Base-by-base conservation (phyloP, 2,797 vertebrate genomes). In the Emydoidea blandingii region DNA sequence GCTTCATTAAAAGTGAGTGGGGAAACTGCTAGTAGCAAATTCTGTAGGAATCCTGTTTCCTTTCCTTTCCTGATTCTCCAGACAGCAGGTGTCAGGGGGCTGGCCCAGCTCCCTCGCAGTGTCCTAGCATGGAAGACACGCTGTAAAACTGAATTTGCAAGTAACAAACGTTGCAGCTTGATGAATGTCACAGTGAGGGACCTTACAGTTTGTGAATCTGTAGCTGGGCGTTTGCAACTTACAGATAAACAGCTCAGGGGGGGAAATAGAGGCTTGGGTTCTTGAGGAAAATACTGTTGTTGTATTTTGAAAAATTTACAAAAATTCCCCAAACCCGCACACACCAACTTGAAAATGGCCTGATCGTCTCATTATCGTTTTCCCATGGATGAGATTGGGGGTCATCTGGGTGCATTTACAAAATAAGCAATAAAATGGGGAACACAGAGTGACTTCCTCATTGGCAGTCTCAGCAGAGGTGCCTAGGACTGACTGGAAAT, bases 151-250 rank as follows among this genome's bases (percentile, higher is more conserved):
- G 50, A 34, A 23, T 12, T 78, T 85, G 91, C 85, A 53, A 59
- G 80, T 68, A 62, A 49, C 79, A 53, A 89, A 78, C n/a, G 34
- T 54, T 21, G 0, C 78, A 27, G 47, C 85, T 52, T 2, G 87
- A 68, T 93, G 92, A 81, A 92, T 90, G 89, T 86, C 89, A 56
- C 86, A 86, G 79, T 68, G 9, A 88, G 94, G 52, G 57, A 80
- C 15, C 79, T 82, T 90, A 90, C 44, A 41, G 81, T 83, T 84
- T 56, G 59, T 37, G 92, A 84, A 59, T 47, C 85, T 52, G 81
- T 79, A 76, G 27, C 89, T 7, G 56, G 92, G 83, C 90, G 37
- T 91, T 93, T 87, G 44, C 3, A 57, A 9, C 65, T 57, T 76
- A 76, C 34, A 84, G 89, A 85, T 57, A 72, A 81, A 86, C 57